A percentile compares a stretch with the other conserved stretches of the same genome.
These are phyloP conservation scores for Scytalopus superciliaris DNA, from an alignment of 2,113 vertebrate genomes.

Conservation along the genomic window DNA sequence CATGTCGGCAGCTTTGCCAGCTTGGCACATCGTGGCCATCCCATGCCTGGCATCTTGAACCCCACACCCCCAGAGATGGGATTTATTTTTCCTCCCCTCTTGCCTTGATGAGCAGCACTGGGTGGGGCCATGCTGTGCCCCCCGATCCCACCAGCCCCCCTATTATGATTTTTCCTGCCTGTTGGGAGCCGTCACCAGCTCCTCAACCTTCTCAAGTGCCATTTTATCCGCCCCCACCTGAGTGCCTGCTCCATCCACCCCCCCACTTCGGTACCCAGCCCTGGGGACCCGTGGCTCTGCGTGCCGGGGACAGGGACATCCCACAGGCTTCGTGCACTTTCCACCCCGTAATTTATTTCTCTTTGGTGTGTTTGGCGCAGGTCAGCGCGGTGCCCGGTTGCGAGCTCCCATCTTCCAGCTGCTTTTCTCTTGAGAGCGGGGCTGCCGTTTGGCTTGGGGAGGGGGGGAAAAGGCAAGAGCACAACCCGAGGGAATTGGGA, in stretches of 20 bases:
- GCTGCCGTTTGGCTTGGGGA: background rate
- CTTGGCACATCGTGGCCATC: accelerated
- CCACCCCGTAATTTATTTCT: slow-evolving; percentile 21
- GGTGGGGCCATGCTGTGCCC: accelerated
- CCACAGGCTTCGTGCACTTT: background rate
- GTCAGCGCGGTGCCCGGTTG: background rate
- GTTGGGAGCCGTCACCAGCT: background rate
- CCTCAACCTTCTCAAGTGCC: slow-evolving; percentile 37
- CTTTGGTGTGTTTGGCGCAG: background rate
- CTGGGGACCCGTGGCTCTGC: background rate
- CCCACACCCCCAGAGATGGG: background rate
- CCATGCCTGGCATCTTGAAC: background rate
- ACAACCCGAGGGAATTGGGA: background rate
- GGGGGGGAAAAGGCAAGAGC: background rate
- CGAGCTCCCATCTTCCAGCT: background rate
- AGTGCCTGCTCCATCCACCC: slow-evolving; percentile 23
- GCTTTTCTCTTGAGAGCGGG: background rate
- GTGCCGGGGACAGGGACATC: background rate
- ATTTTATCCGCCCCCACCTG: slow-evolving; percentile 18
- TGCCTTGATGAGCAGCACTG: accelerated
- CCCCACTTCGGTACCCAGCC: background rate
- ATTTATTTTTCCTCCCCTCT: background rate
- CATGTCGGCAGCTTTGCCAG: background rate
- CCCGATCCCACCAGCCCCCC: background rate
- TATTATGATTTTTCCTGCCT: background rate